phyloP scores from a whole-genome alignment of 2,797 vertebrate species.

The Furcifer pardalis region DNA sequence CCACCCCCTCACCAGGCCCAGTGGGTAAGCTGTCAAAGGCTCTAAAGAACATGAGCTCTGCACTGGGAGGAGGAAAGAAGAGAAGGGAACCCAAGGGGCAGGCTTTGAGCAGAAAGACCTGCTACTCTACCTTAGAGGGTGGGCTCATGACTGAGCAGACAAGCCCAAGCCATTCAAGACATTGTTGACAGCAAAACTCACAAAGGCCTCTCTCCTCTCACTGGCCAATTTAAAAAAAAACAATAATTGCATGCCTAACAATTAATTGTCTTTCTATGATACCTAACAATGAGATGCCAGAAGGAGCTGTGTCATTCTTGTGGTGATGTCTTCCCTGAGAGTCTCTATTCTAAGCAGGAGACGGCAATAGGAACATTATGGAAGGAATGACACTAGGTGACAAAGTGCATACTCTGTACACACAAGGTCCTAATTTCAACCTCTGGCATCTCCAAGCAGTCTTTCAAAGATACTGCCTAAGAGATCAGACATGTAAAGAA shows the following conservation, averaged over 20 bases:
- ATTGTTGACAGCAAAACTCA: background rate
- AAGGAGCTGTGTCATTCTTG: background rate
- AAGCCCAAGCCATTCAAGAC: no score
- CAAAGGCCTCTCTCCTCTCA: background rate
- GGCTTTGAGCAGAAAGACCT: background rate
- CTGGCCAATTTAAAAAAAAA: no score
- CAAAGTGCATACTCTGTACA: background rate
- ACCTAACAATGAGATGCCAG: no score
- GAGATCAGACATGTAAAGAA: no score
- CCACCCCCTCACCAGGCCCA: fast-evolving
- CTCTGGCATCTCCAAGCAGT: no score
- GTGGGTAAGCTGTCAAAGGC: background rate
- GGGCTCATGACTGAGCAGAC: no score
- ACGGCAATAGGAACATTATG: conserved; percentile 35
- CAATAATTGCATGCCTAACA: background rate
- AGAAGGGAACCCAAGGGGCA: background rate
- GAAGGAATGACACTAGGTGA: background rate
- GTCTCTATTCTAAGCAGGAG: conserved; percentile 44
- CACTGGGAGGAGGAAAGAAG: fast-evolving
- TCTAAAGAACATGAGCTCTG: conserved; percentile 1
- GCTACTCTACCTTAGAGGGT: background rate
- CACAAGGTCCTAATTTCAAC: background rate
- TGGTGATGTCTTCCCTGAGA: no score
- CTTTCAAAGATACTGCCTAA: no score
- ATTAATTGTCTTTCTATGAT: background rate